A percentile compares a stretch with the other conserved stretches of the same genome.
Conservation (phyloP, 2,113 vertebrate species). For the Nyctereutes procyonoides region DNA sequence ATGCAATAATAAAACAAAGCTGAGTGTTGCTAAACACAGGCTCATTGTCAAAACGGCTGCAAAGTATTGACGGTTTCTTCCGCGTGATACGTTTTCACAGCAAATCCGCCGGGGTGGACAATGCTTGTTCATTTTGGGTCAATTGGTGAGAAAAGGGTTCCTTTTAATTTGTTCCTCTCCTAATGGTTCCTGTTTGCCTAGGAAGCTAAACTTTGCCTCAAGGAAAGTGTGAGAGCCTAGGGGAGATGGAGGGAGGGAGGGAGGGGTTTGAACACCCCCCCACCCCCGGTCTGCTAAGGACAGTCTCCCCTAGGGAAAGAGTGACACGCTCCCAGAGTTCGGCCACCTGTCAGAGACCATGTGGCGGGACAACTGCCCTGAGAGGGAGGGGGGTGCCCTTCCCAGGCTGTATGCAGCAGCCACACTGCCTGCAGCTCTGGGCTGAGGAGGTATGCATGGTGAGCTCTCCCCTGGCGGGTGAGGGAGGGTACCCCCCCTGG, state of each 20-base stretch:
- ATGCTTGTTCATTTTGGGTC: not conserved
- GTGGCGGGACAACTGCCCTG: accelerated
- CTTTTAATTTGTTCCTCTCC: not conserved
- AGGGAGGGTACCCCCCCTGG: not conserved
- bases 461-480: accelerated
- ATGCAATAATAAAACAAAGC: constrained; percentile 73
- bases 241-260: not conserved
- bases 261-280: not conserved
- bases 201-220: not conserved
- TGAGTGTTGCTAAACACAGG: constrained; percentile 10
- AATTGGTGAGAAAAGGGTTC: not conserved
- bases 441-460: accelerated
- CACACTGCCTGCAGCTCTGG: accelerated
- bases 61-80: not conserved
- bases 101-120: not conserved
- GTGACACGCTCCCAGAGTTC: not conserved
- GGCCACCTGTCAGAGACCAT: not conserved
- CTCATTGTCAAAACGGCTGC: not conserved
- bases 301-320: not conserved
- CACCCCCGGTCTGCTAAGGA: not conserved
- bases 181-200: not conserved
- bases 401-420: accelerated
- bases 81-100: not conserved
- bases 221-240: not conserved
- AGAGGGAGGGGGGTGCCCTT: not conserved